phyloP scores from a whole-genome alignment of 2,888 invertebrate genomes.

The Ellobium chinense region DNA sequence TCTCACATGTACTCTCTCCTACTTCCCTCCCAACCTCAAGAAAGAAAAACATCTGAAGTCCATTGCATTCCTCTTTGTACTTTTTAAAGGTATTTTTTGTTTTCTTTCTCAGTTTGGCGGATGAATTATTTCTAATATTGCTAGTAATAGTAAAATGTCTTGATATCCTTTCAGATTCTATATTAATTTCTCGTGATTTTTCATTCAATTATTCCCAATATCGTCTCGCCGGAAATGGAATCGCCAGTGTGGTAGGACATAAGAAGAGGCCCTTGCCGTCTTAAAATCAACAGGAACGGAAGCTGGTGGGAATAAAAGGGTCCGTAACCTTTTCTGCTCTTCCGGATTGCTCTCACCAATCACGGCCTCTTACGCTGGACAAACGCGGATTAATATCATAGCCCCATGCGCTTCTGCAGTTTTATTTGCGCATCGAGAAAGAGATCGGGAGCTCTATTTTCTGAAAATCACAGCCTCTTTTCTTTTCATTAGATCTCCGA shows the following conservation, averaged over 20 bases:
- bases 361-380: constrained; percentile 37
- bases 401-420: constrained; percentile 17
- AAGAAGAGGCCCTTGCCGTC: constrained; percentile 21
- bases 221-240: constrained; percentile 19
- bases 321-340: constrained; percentile 24
- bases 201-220: constrained; percentile 8
- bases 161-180: no score
- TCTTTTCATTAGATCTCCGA: constrained; percentile 42
- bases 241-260: constrained; percentile 1
- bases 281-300: constrained; percentile 17
- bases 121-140: no score
- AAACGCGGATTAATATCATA: constrained; percentile 46
- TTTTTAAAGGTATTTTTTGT: no score
- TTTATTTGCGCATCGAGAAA: constrained; percentile 35
- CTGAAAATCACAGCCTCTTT: constrained; percentile 42
- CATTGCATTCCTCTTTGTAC: no score
- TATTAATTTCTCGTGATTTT: no score
- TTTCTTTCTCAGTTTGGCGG: no score
- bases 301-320: constrained; percentile 11
- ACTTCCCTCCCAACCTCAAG: no score
- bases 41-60: no score
- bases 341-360: constrained; percentile 34
- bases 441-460: constrained; percentile 42
- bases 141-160: no score
- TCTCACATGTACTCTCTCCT: no score